A percentile compares a stretch with the other conserved stretches of the same genome.
These are phyloP conservation scores for Ornithorhynchus anatinus DNA, from an alignment of 2,113 vertebrate genomes.

Conservation along the genomic window DNA sequence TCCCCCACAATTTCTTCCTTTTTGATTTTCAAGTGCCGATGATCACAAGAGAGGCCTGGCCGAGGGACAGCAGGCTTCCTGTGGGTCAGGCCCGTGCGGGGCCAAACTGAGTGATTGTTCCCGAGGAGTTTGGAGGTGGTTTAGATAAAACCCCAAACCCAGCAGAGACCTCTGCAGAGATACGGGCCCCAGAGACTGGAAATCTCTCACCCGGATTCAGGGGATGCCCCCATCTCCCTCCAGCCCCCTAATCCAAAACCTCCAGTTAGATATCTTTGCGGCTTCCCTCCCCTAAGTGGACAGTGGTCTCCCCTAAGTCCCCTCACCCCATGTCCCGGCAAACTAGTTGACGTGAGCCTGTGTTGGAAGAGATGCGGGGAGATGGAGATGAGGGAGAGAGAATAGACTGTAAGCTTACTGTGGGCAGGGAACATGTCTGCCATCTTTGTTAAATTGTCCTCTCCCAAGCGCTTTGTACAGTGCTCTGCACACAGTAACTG, in stretches of 20 bases:
- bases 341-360: neutral
- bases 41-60: too few relatives aligned
- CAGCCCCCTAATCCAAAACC: neutral
- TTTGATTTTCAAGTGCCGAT: too few relatives aligned
- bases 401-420: neutral
- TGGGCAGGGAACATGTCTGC: neutral
- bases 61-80: too few relatives aligned
- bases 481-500: neutral
- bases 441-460: neutral
- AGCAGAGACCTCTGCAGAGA: neutral
- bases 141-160: too few relatives aligned
- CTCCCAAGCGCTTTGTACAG: neutral
- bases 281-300: neutral
- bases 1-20: too few relatives aligned
- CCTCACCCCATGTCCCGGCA: neutral
- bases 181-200: neutral
- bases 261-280: too few relatives aligned
- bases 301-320: neutral
- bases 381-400: neutral
- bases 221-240: neutral
- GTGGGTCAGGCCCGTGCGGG: too few relatives aligned
- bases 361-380: neutral
- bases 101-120: too few relatives aligned
- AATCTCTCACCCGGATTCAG: neutral
- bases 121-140: neutral